These are phyloP conservation scores for Amorpha juglandis DNA, from an alignment of 2,888 invertebrate species.

Conservation along the genomic window DNA sequence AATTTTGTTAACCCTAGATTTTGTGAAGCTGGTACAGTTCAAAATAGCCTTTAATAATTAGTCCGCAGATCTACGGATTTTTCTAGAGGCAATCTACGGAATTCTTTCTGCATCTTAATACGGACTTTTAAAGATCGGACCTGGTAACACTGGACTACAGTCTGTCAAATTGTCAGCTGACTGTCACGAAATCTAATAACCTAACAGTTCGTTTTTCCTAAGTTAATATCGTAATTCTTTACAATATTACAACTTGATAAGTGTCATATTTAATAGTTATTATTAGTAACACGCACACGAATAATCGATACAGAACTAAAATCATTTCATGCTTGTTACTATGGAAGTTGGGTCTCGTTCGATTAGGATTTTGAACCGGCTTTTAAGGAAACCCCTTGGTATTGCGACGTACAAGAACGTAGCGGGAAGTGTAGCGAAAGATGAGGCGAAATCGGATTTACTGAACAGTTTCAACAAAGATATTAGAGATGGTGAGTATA, in stretches of 20 bases:
- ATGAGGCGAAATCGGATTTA: conserved; percentile 62
- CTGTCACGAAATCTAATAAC: conserved; percentile 10
- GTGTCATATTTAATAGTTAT: background rate
- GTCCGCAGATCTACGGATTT: too few relatives aligned
- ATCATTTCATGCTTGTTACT: conserved; percentile 17
- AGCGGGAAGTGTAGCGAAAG: conserved; percentile 61
- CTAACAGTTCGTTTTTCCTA: background rate
- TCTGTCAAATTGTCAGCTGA: conserved; percentile 27
- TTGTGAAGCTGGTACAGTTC: too few relatives aligned
- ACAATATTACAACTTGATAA: background rate
- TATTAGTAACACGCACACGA: background rate
- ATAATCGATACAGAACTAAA: background rate
- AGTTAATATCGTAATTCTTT: background rate
- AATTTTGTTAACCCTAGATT: too few relatives aligned
- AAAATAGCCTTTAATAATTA: too few relatives aligned
- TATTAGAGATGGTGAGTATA: conserved; percentile 62
- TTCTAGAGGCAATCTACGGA: too few relatives aligned
- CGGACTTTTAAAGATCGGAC: too few relatives aligned
- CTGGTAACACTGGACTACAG: too few relatives aligned
- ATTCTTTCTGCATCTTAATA: too few relatives aligned
- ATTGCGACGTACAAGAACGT: conserved; percentile 55
- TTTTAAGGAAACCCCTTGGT: conserved; percentile 60
- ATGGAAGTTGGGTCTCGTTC: conserved; percentile 67
- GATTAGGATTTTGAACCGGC: conserved; percentile 64
- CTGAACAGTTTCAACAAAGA: conserved; percentile 67